Base-by-base conservation (phyloP, 2,797 vertebrate genomes). In the Girardinus metallicus region DNA sequence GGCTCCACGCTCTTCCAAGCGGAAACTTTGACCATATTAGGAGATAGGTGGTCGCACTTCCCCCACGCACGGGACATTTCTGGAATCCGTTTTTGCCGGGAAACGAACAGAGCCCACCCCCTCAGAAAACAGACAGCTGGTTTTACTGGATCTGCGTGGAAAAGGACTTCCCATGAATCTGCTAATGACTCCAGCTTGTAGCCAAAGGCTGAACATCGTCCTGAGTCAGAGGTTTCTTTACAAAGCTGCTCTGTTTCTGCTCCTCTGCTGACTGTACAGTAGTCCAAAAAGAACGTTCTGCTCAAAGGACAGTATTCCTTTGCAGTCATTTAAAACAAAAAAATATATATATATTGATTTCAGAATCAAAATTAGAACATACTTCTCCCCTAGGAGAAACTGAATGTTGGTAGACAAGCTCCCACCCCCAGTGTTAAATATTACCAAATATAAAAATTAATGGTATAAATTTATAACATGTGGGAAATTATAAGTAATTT, bases 61-160 rank as follows among this genome's bases (percentile, higher is more conserved):
- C 23, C 21, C 1, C 83, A 78, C 7, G 44, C 83, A 36, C 26
- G 7, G 82, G 86, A 83, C 73, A 83, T 83, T 92, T 89, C 29
- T 75, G 2, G 51, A 36, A 0, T 0, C 4, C 5, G 0, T 62
- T 64, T 64, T 16, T 88, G 49, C 76, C 84, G 18, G 87, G 86
- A 90, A 93, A 82, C 29, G 0, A 34, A 1, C 31, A 6, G 3
- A 2, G 16, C 5, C 57, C 16, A 53, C 13, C 31, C 72, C 74
- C 47, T 36, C 60, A 26, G 1, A 55, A 0, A 4, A 1, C 5
- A 43, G 55, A 43, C 49, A 62, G 5, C 16, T 34, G 3, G 26
- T 2, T 79, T 60, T 51, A 78, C 39, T 9, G 70, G 64, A 49
- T 41, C 3, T 70, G 29, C 1, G n/a, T 60, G 80, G 64, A 73